Evolutionary conservation across 2,113 vertebrate genomes (phyloP), one percentile per base, ranked within the genome.

Genomic region (Machaerirhynchus nigripectus): DNA sequence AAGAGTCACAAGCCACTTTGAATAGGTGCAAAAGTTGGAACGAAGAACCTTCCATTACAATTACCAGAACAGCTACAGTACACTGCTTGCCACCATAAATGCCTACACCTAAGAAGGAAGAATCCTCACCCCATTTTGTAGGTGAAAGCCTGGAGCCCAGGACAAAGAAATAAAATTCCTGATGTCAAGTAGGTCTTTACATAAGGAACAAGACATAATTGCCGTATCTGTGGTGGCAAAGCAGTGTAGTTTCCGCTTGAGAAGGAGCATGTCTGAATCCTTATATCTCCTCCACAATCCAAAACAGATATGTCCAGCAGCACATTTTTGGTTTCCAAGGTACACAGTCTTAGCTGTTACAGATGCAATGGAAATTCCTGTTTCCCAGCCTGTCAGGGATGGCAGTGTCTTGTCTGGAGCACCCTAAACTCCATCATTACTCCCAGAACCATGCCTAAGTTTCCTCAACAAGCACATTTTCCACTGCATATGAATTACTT

Each of bases 21-120:
- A 92, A 79, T 47, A 96, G 68, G 79, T 92, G 79, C 33, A 86
- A 92, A 84, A 93, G 6, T 53, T 90, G 71, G 85, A 88, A 6
- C 0, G 1, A 61, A 70, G 68, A 81, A 67, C 33, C 50, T 90
- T 77, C 80, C 39, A 42, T 79, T 88, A 53, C 44, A 65, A 42
- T 35, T 59, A 89, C 59, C 23, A 59, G 40, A 82, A 76, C 16
- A 83, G n/a, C 71, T 83, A 33, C 5, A 59, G 37, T 33, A 50
- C 12, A 37, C 12, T 14, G 6, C 23, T 82, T 78, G 31, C 33
- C 33, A 26, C 18, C 19, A 28, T 57, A 94, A 77, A 57, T 30
- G 13, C 30, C 18, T 65, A 23, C 22, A 53, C 8, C 30, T 70
- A 30, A 73, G 30, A 74, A 4, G 10, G 28, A 79, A 84, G 24